Base-by-base conservation (phyloP, 1,140 invertebrate genomes). In the Delia radicum region DNA sequence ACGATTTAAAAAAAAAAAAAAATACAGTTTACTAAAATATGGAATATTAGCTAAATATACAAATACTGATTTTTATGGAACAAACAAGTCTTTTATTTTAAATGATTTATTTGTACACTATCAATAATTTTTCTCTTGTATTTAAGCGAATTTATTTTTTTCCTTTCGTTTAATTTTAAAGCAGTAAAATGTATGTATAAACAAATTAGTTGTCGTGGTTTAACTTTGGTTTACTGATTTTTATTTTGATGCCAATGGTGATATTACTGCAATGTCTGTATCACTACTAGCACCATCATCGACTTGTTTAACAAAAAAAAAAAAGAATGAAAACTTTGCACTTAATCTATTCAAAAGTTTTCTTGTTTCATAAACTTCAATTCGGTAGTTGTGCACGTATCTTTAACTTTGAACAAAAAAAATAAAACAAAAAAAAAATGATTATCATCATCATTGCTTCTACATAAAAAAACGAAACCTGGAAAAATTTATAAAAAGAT, bases 321-420 rank as follows among this genome's bases (percentile, higher is more conserved):
- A 48, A 24, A 37, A 26, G 18, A 13, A 73, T 46, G 15, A 67
- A 76, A 76, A 76, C 75, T 76, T 76, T 74, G 46, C 72, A 76
- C 75, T 76, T 76, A 76, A 76, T 76, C 71, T 67, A 76, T 76
- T 76, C 75, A 76, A 76, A 76, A 76, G 75, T 76, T 76, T 18
- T 61, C 75, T 76, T 74, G 33, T 76, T 76, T 74, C 72, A 74
- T 48, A 76, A 76, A 76, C 71, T 76, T 76, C 62, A 67, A 55
- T 61, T 33, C 55, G n/a, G 18, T 24, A 48, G 62, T 74, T 33
- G 42, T 74, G 29, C 62, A 37, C 74, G 62, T 63, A 62, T 55
- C 33, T 42, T 75, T 31, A 67, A 67, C 28, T 67, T 67, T 31
- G n/a, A 67, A 67, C 29, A 29, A 33, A 67, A 65, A 31, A 3